phyloP scores from a whole-genome alignment of 2,113 vertebrate genomes.

The Pedetes capensis region DNA sequence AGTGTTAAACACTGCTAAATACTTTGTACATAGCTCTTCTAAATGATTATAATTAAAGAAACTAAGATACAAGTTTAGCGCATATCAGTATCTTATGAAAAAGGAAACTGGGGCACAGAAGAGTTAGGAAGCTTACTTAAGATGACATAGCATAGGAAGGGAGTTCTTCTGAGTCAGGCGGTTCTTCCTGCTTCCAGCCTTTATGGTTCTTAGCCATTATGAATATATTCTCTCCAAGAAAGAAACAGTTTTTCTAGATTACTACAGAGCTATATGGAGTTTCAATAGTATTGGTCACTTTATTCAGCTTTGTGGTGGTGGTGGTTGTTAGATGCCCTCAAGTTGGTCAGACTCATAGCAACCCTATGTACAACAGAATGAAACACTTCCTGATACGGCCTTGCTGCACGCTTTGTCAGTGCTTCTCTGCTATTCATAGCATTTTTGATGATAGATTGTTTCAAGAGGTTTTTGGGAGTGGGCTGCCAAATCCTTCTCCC shows the following conservation, averaged over 20 bases:
- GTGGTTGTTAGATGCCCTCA: no score
- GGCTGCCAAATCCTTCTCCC: no score
- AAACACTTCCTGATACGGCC: no score
- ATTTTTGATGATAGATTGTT: no score
- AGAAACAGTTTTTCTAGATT: background rate
- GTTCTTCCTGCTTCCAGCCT: background rate
- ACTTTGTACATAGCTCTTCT: background rate
- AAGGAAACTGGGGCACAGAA: background rate
- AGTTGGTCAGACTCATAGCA: no score
- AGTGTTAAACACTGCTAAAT: background rate
- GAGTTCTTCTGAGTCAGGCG: no score
- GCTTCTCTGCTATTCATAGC: no score
- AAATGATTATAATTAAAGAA: background rate
- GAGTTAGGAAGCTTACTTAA: background rate
- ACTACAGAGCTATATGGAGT: background rate
- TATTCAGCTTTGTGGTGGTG: background rate
- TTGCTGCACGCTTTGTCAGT: no score
- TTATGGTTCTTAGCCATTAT: background rate
- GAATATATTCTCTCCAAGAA: background rate
- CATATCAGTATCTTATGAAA: background rate
- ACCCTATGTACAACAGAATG: no score
- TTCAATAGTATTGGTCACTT: background rate
- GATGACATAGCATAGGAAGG: background rate
- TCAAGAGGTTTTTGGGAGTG: no score
- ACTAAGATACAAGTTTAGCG: background rate